Base-by-base conservation (phyloP, 1,140 invertebrate genomes). In the Cheumatopsyche charites region DNA sequence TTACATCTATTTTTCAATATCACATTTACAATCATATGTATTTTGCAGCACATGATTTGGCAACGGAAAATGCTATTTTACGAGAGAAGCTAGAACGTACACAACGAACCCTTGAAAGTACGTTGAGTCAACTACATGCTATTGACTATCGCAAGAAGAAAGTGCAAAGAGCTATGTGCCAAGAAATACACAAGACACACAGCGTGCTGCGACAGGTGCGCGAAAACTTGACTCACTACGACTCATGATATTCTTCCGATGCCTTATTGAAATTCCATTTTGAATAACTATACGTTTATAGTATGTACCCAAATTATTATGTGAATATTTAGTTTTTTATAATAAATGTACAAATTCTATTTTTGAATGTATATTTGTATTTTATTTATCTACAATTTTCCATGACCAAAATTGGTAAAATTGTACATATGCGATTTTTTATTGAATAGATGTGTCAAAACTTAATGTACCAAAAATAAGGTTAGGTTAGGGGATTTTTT, bases 101-200 rank as follows among this genome's bases (percentile, higher is more conserved):
- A n/a, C 84, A 85, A 76, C 80, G 84, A 21, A 85, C 85, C 2
- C 78, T 90, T 26, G 86, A 88, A 67, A 85, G 88, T 62, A 88
- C 88, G 9, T 78, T 87, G 15, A 80, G 81, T 41, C 86, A 88
- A 76, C 78, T 89, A 12, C 85, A 84, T 69, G 81, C 85, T 6
- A 84, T 86, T 2, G 88, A 88, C 77, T 82, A 19, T 87, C 55
- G 21, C 21, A 78, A 82, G 83, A 61, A 88, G 62, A 85, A 82
- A 76, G 86, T 88, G 4, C 87, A 89, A 74, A 84, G 85, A 52
- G 87, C 86, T 25, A 88, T 89, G 75, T 89, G 87, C 77, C 83
- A 85, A 47, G 86, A 89, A 79, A 86, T 89, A 58, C 86, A 88
- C 73, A 88, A 88, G 78, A 89, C 88, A 13, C 87, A 87, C 67